Base-by-base conservation (phyloP, 2,113 vertebrate genomes). In the Hyla sarda region DNA sequence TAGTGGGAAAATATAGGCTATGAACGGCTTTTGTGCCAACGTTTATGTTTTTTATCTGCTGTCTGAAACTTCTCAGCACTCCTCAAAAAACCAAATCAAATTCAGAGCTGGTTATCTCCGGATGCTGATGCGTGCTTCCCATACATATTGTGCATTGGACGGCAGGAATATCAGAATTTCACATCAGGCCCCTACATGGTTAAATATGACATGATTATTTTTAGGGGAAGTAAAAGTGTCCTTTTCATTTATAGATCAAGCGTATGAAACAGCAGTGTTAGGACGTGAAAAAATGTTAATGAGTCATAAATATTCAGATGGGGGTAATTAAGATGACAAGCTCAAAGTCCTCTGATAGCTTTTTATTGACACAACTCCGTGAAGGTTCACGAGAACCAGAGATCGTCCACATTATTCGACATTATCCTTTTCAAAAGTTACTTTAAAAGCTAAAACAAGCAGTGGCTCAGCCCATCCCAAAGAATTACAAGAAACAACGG, bases 291-390 rank as follows among this genome's bases (percentile, higher is more conserved):
- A 80, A 81, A 86, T 73, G 76, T 73, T 86, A 80, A 86, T 85
- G 84, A 86, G 77, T 60, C 77, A 86, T 84, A 75, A 86, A 86
- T 81, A 80, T 86, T 86, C 84, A 86, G 48, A 17, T 73, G 65
- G 76, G 84, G 77, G 73, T 81, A 80, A 86, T 81, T 86, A 86
- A 81, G 81, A 72, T 72, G 84, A 86, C 67, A 78, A 67, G 72
- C 48, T 52, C 84, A 41, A 76, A 71, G 79, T 71, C 65, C 84
- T 58, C 32, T 58, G n/a, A 37, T 72, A 45, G 48, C 65, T 72
- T 48, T 84, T 41, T 86, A 86, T 86, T 86, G 84, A 81, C 84
- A 86, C 32, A 73, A 34, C 52, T 73, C 76, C 67, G 30, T 50
- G 41, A 77, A 86, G 84, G 77, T 81, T 81, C 65, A 79, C 60